Evolutionary conservation across 2,113 vertebrate species (phyloP).

Genomic region (Saccopteryx leptura): DNA sequence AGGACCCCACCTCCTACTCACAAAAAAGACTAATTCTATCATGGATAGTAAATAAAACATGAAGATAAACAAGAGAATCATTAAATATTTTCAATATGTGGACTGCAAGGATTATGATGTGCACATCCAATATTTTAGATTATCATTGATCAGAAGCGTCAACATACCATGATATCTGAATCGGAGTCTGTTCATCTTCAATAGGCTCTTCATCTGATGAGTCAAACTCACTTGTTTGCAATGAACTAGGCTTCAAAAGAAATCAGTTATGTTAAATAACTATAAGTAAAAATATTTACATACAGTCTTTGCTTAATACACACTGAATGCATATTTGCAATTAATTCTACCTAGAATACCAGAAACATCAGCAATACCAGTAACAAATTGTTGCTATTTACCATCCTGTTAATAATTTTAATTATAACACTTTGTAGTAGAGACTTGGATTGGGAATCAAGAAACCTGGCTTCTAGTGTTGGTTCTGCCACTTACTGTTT

Average conservation of each 20-base stretch:
- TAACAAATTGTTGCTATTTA: background rate
- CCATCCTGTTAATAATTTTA: background rate
- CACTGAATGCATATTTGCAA: conserved; percentile 16
- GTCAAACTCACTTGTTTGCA: conserved; percentile 90
- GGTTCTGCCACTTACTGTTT: conserved; percentile 20
- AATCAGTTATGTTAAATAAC: conserved; percentile 57
- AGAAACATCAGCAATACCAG: background rate
- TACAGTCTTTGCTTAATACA: conserved; percentile 16
- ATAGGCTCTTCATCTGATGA: conserved; percentile 94
- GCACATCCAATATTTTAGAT: conserved; percentile 19
- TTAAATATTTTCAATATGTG: conserved; percentile 47
- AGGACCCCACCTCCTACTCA: background rate
- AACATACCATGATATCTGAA: conserved; percentile 92
- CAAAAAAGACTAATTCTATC: conserved; percentile 19
- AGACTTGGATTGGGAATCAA: background rate
- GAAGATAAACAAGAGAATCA: background rate
- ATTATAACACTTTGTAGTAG: background rate
- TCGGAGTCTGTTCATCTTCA: conserved; percentile 89
- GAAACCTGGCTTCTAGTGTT: conserved; percentile 2
- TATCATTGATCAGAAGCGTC: conserved; percentile 12
- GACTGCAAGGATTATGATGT: background rate
- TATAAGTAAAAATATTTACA: conserved; percentile 22
- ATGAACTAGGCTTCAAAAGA: conserved; percentile 75
- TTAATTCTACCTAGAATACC: background rate
- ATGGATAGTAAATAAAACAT: background rate